Evolutionary conservation across 2,888 invertebrate species (phyloP), one percentile per base, ranked within the genome.

Genomic region (Clunio marinus): DNA sequence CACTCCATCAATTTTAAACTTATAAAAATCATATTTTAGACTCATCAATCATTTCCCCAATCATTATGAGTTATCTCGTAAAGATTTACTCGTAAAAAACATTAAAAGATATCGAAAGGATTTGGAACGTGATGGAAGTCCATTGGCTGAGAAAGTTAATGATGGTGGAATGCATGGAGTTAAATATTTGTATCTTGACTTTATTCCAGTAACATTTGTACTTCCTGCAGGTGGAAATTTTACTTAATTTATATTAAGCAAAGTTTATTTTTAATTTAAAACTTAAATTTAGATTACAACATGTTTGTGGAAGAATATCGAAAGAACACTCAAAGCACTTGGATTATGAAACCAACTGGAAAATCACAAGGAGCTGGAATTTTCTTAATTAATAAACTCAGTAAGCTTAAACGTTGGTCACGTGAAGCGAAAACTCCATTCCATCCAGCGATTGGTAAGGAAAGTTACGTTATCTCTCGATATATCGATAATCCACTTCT

Each of bases 331-430:
- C 91, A 91, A 75, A 92, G 92, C 73, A 96, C 96, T 1, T 97
- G 96, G 96, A 97, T 97, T 71, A 93, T 96, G 89, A 96, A 97
- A 77, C 96, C 96, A 0, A 94, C 95, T 76, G 95, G 95, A 27
- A 92, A 96, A 80, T 95, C 96, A 0, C 92, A 92, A 77, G 93
- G 93, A 1, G 87, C 91, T n/a, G 96, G 96, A 41, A 96, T 97
- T 75, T 96, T 96, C 77, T 83, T 96, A 69, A 95, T 97, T 73
- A 96, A 96, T 77, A 95, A 95, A 81, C 81, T 96, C 70, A 94
- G 95, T 2, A 96, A 96, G 80, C 80, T 96, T 70, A 96, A 95
- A 76, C 87, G 89, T 76, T 93, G 91, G 90, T 92, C 91, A 0
- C 83, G 91, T 24, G 93, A 93, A 79, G 88, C 91, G 1, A 91